A percentile compares a stretch with the other conserved stretches of the same genome.
Evolutionary conservation across 2,888 invertebrate species (phyloP).

Genomic region (Lithodes maja): DNA sequence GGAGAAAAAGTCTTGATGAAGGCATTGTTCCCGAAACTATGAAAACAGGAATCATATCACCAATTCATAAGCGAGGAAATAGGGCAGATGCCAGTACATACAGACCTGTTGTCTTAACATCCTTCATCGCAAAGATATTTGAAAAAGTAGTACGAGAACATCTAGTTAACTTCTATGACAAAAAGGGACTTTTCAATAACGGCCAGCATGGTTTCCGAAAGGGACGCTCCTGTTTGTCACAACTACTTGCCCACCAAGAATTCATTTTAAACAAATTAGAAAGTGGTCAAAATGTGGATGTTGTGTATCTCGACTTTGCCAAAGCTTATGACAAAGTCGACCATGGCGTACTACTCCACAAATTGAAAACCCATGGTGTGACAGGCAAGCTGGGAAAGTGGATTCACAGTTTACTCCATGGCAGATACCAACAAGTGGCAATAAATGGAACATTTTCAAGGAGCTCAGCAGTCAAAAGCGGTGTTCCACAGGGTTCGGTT

Average conservation of each 20-base stretch:
- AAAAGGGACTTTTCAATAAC: neutral
- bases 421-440: neutral
- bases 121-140: constrained; percentile 25
- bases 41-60: too few relatives aligned
- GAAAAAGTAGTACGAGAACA: constrained; percentile 14
- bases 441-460: neutral
- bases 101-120: constrained; percentile 26
- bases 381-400: constrained; percentile 16
- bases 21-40: too few relatives aligned
- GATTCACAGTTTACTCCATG: constrained; percentile 18
- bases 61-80: too few relatives aligned
- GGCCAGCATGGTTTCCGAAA: constrained; percentile 22
- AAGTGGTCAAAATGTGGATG: constrained; percentile 33
- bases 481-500: constrained; percentile 25
- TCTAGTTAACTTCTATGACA: neutral
- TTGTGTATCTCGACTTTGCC: constrained; percentile 28
- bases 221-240: constrained; percentile 29
- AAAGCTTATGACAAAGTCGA: constrained; percentile 21
- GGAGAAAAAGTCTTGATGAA: too few relatives aligned
- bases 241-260: constrained; percentile 17
- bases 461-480: neutral
- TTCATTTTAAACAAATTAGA: constrained; percentile 15
- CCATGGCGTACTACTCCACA: constrained; percentile 28
- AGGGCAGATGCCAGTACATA: neutral
- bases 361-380: neutral